Base-by-base conservation (phyloP, 2,888 invertebrate genomes). In the Danaus chrysippus region DNA sequence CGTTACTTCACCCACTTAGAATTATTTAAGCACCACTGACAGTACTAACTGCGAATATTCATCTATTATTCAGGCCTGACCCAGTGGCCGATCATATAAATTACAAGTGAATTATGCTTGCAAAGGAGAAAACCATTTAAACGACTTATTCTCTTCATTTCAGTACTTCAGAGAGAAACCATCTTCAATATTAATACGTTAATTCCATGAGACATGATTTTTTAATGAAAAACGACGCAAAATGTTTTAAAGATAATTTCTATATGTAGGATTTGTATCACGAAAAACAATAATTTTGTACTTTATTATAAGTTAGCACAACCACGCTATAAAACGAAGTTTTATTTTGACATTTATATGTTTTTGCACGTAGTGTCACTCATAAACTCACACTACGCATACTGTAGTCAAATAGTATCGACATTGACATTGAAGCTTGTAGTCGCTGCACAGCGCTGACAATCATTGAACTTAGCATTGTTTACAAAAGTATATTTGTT, bases 1-100 rank as follows among this genome's bases (percentile, higher is more conserved):
- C 83, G 85, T 83, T 87, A 85, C 70, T 75, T 84, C 80, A 84
- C 88, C 87, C 78, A 87, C 82, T 82, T 87, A 79, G 34, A 57
- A 58, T 62, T 62, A 64, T 66, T 63, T 68, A 59, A 58, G 60
- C 57, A 56, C 67, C 46, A 52, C 54, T 58, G 62, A 62, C 62
- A 56, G 58, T 62, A 62, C 46, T 56, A 62, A 56, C 56, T 58
- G 44, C 9, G 34, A 46, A 66, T 66, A 64, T 55, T 34, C 23
- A 34, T 34, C 23, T 34, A 34, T 34, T 34, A 34, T 34, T 53
- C 54, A 49, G 23, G 59, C 56, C 49, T 65, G 65, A 65, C 63
- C 64, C 58, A 58, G 61, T 63, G 44, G 58, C 46, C 49, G 52
- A 53, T 49, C 17, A 49, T 17, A 49, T 17, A 49, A 49, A 49